Evolutionary conservation across 64 coral and sea anemone genomes (phyloP), one percentile per base, ranked within the genome.

Genomic region (Pachyseris speciosa): DNA sequence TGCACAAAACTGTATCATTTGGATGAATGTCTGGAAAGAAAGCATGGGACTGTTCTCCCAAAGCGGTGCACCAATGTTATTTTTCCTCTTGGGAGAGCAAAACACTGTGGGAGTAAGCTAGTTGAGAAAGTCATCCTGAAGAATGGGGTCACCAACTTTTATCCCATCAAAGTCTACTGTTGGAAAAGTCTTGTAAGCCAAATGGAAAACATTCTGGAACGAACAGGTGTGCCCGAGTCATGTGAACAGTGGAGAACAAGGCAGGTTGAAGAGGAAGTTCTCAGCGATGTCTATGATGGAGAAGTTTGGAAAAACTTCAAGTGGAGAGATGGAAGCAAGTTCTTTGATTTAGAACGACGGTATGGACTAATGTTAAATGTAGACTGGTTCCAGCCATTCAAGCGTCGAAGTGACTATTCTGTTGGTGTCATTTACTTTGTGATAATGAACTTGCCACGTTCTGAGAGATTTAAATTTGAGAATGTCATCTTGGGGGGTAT

Each of bases 351-450:
- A 3, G 74, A 53, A 0, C 48, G 64, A 31, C 78, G 72, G 17
- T 90, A 67, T 52, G 75, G 88, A 33, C 80, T 59, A 25, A 38
- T 75, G 75, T 25, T 90, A 16, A 90, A 90, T 65, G 43, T 90
- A 10, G 74, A 90, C 27, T 90, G 88, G 75, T 90, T 90, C 69
- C 88, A 90, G 48, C 88, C 88, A 13, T 57, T 80, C 37, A 64
- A 90, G 20, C 20, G 37, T 9, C 63, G 64, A 5, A 48, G 40
- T 68, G 83, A 86, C 45, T 70, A 33, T 27, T 84, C 80, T 20
- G 55, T 84, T 19, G 80, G 80, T 37, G 57, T 84, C 5, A 36
- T 84, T 10, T 84, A 84, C 37, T 64, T 84, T 33, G 60, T 64
- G 5, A 17, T 84, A 40, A 65, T 84, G 80, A 84, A 84, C 37